Percentiles rank a stretch among this genome's conserved stretches.
phyloP scores from a whole-genome alignment of 2,888 invertebrate species.

The Pemphredon lugubris region DNA sequence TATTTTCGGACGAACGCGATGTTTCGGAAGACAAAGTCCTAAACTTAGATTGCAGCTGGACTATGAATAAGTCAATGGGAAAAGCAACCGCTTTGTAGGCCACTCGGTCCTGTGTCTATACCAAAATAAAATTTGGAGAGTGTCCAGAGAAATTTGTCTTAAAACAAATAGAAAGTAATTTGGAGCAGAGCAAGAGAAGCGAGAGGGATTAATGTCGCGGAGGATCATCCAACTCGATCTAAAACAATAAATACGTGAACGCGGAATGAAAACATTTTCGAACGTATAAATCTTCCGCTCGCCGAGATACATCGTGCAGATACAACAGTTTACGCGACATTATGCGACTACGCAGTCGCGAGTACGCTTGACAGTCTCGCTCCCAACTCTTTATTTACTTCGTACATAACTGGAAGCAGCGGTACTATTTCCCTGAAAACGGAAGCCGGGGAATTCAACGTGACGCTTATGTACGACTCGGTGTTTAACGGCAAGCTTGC shows the following conservation, averaged over 20 bases:
- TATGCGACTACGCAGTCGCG: too few relatives aligned
- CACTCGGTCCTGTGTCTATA: conserved; percentile 58
- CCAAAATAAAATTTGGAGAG: conserved; percentile 58
- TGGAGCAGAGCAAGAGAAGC: conserved; percentile 4
- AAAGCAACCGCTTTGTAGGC: conserved; percentile 62
- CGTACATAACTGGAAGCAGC: not conserved
- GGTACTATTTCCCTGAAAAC: too few relatives aligned
- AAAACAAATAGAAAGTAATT: conserved; percentile 40
- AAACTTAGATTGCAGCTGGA: conserved; percentile 42
- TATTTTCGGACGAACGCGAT: too few relatives aligned
- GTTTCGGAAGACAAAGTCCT: conserved; percentile 20
- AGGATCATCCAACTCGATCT: too few relatives aligned
- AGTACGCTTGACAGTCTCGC: too few relatives aligned
- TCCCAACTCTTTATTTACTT: not conserved
- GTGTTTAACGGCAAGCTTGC: conserved; percentile 34
- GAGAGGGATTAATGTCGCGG: too few relatives aligned
- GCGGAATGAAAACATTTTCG: too few relatives aligned
- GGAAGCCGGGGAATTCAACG: not conserved
- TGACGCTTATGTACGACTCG: conserved; percentile 27
- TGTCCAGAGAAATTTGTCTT: conserved; percentile 40
- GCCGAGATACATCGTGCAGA: too few relatives aligned
- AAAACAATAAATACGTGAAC: not conserved
- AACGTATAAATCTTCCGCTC: too few relatives aligned
- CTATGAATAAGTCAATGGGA: conserved; percentile 71
- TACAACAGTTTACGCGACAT: too few relatives aligned